These are phyloP conservation scores for Dissostichus mawsoni DNA, from an alignment of 2,113 vertebrate species.

Conservation along the genomic window DNA sequence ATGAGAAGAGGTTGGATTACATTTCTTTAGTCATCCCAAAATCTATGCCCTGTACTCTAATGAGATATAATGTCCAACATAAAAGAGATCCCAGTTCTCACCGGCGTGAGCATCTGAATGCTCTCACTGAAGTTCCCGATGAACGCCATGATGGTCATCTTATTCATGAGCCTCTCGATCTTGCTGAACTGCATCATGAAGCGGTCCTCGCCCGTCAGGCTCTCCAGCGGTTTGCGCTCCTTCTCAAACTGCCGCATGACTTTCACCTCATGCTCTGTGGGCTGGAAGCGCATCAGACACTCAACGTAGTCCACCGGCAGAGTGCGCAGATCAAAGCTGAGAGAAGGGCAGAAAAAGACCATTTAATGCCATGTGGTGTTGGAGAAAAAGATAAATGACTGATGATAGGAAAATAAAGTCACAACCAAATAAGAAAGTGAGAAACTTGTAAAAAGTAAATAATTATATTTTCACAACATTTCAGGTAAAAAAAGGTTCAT, in stretches of 20 bases:
- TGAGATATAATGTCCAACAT: neutral
- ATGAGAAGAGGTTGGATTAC: neutral
- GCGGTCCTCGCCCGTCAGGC: constrained; percentile 92
- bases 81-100: constrained; percentile 55
- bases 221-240: constrained; percentile 91
- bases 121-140: constrained; percentile 94
- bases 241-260: constrained; percentile 92
- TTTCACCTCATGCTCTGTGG: constrained; percentile 92
- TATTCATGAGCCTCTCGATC: constrained; percentile 93
- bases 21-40: neutral
- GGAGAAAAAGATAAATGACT: neutral
- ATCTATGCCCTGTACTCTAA: too few relatives aligned
- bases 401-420: neutral
- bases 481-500: too few relatives aligned
- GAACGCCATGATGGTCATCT: constrained; percentile 97
- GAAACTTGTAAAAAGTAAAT: neutral
- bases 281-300: constrained; percentile 95
- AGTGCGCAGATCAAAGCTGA: constrained; percentile 91
- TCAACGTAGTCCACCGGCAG: constrained; percentile 94
- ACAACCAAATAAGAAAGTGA: neutral
- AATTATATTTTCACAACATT: too few relatives aligned
- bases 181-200: constrained; percentile 98
- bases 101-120: constrained; percentile 94
- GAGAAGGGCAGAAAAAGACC: neutral
- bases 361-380: neutral